Evolutionary conservation across 2,113 vertebrate genomes (phyloP).

Genomic region (Gulo gulo): DNA sequence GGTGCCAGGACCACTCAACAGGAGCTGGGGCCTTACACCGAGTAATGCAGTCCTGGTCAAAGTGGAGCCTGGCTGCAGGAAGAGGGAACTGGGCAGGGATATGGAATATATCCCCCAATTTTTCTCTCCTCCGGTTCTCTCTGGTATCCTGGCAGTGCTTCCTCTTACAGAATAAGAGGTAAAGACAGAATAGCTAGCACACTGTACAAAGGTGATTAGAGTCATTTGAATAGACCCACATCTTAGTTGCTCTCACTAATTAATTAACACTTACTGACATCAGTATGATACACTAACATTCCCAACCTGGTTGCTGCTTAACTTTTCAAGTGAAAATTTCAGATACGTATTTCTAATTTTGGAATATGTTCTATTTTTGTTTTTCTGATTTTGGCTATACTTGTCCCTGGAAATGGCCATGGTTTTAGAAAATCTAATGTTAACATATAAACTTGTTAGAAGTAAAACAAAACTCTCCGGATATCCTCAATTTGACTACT

Average conservation of each 20-base stretch:
- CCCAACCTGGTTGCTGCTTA: neutral
- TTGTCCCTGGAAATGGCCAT: neutral
- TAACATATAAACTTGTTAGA: neutral
- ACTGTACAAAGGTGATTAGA: neutral
- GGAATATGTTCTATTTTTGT: neutral
- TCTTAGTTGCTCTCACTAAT: neutral
- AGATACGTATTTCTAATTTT: neutral
- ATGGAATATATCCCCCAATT: neutral
- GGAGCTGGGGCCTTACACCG: neutral
- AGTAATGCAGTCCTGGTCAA: neutral
- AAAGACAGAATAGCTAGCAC: neutral
- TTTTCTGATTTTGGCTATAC: neutral
- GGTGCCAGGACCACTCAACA: neutral
- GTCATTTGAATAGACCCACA: neutral
- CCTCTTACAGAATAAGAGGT: neutral
- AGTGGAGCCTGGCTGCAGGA: neutral
- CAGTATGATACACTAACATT: neutral
- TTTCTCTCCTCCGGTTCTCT: neutral
- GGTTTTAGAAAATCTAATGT: neutral
- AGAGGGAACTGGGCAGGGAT: neutral
- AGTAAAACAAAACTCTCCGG: neutral
- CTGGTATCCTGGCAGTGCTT: neutral
- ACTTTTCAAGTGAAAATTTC: constrained; percentile 16
- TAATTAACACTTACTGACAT: neutral
- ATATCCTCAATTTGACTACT: neutral